Evolutionary conservation across 2,797 vertebrate species (phyloP).

Genomic region (Chiloscyllium punctatum): DNA sequence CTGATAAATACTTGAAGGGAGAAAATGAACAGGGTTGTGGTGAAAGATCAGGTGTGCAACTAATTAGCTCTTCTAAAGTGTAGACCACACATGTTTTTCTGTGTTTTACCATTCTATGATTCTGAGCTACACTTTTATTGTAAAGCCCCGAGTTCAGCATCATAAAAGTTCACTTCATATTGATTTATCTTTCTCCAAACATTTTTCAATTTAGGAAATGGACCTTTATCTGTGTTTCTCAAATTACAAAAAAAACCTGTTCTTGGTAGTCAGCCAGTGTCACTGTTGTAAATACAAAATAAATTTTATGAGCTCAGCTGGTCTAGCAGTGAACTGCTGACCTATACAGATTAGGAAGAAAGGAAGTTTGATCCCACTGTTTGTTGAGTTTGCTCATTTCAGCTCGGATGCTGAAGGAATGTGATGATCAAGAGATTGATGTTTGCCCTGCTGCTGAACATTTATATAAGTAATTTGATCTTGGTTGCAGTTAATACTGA

Average conservation of each 20-base stretch:
- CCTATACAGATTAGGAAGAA: neutral
- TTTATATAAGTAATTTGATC: neutral
- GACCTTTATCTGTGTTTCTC: neutral
- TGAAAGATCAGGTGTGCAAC: neutral
- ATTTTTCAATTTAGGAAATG: neutral
- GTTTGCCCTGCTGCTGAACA: neutral
- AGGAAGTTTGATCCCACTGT: neutral
- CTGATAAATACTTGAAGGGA: neutral
- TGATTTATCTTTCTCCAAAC: neutral
- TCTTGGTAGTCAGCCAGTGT: neutral
- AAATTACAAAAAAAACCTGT: neutral
- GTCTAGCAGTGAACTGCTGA: neutral
- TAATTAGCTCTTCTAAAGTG: neutral
- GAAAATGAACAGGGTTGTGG: neutral
- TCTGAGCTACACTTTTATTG: neutral
- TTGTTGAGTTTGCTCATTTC: neutral
- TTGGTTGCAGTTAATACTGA: neutral
- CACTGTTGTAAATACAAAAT: neutral
- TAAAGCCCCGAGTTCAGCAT: neutral
- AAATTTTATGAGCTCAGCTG: neutral
- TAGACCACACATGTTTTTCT: neutral
- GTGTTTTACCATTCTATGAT: neutral
- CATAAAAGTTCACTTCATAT: neutral
- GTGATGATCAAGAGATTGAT: neutral
- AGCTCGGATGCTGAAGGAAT: neutral